Evolutionary conservation across 2,797 vertebrate species (phyloP).

Genomic region (Phoxinus dragarum): DNA sequence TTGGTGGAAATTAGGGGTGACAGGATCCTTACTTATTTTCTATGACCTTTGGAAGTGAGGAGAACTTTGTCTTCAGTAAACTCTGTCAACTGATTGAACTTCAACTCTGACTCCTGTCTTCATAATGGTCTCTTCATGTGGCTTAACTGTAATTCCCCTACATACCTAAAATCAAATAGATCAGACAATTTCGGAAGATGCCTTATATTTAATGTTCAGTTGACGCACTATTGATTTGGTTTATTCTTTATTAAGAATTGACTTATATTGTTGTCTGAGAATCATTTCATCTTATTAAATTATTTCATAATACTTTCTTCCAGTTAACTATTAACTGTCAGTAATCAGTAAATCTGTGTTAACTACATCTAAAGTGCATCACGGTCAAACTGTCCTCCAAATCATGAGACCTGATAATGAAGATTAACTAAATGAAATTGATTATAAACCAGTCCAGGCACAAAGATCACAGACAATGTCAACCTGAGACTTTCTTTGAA

Average conservation of each 20-base stretch:
- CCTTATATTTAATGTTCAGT: too few relatives aligned
- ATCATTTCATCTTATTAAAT: background rate
- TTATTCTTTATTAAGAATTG: background rate
- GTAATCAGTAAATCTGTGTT: background rate
- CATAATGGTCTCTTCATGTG: too few relatives aligned
- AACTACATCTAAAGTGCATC: conserved; percentile 30
- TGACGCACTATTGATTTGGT: background rate
- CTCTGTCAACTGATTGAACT: too few relatives aligned
- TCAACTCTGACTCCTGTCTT: too few relatives aligned
- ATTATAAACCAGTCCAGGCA: background rate
- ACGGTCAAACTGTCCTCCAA: conserved; percentile 17
- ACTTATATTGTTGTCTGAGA: background rate
- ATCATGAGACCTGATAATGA: conserved; percentile 23
- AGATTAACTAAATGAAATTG: background rate
- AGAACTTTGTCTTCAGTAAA: too few relatives aligned
- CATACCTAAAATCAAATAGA: background rate
- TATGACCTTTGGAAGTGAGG: too few relatives aligned
- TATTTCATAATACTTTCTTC: background rate
- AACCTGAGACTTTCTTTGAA: background rate
- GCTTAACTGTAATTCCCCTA: too few relatives aligned
- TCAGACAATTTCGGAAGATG: background rate
- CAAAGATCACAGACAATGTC: background rate
- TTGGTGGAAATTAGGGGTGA: too few relatives aligned
- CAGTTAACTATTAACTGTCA: conserved; percentile 15
- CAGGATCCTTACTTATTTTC: too few relatives aligned